phyloP scores from a whole-genome alignment of 2,113 vertebrate genomes.

The Bombycilla garrulus region DNA sequence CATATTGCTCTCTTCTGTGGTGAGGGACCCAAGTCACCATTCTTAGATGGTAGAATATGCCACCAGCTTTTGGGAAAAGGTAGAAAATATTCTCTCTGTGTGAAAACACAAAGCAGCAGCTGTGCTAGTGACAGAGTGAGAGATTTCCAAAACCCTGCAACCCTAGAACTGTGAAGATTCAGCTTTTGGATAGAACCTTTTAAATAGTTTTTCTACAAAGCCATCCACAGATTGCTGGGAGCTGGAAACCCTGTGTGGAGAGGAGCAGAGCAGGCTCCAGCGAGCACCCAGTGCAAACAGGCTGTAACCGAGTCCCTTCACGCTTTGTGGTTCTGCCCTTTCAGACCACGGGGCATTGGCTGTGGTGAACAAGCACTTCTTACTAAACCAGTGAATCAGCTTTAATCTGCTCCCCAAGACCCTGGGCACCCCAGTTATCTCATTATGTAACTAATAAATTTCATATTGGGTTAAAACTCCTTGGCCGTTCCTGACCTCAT shows the following conservation, averaged over 20 bases:
- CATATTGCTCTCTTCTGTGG: background rate
- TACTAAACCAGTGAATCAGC: background rate
- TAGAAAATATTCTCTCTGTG: background rate
- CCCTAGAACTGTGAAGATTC: background rate
- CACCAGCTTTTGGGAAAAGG: background rate
- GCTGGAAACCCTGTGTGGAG: background rate
- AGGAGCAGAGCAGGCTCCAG: background rate
- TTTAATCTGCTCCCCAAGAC: background rate
- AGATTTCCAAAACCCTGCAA: background rate
- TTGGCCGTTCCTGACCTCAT: background rate
- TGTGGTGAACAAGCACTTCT: background rate
- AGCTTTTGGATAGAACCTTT: background rate
- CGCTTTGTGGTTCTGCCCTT: slow-evolving; percentile 25
- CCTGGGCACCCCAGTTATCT: background rate
- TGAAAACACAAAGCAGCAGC: background rate
- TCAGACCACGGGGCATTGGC: background rate
- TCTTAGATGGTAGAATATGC: background rate
- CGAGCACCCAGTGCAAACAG: background rate
- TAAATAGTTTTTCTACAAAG: background rate
- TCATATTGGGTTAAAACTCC: background rate
- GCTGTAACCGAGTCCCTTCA: background rate
- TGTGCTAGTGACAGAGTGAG: background rate
- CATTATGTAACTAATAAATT: background rate
- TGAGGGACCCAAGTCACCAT: background rate
- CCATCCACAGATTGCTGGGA: background rate